These are phyloP conservation scores for Pseudochaenichthys georgianus DNA, from an alignment of 2,797 vertebrate species.

Conservation along the genomic window DNA sequence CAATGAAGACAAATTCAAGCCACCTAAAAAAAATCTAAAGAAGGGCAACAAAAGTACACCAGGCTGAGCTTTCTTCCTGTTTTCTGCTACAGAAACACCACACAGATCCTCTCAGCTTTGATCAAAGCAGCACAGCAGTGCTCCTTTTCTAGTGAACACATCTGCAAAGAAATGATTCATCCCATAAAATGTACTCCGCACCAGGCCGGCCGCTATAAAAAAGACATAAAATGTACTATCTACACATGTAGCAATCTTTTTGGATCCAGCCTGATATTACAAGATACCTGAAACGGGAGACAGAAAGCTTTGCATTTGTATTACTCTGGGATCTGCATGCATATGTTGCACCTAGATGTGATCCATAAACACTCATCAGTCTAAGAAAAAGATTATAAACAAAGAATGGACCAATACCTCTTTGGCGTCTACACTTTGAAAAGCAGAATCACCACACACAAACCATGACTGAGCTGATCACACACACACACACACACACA, in stretches of 20 bases:
- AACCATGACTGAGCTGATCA: background rate
- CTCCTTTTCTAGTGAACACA: slow-evolving; percentile 45
- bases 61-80: slow-evolving; percentile 7
- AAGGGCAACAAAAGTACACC: background rate
- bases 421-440: background rate
- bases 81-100: slow-evolving; percentile 38
- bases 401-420: background rate
- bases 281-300: slow-evolving; percentile 2
- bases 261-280: slow-evolving; percentile 13
- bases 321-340: slow-evolving; percentile 21
- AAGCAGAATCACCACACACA: background rate
- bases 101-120: slow-evolving; percentile 54
- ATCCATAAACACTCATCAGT: slow-evolving; percentile 11
- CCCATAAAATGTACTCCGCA: slow-evolving; percentile 35
- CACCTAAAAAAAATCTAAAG: background rate
- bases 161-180: slow-evolving; percentile 72
- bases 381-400: slow-evolving; percentile 1
- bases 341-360: slow-evolving; percentile 11
- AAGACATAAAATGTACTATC: slow-evolving; percentile 43
- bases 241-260: slow-evolving; percentile 16
- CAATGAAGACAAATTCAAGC: background rate
- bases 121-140: slow-evolving; percentile 54
- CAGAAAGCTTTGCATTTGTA: slow-evolving; percentile 24
- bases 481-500: background rate
- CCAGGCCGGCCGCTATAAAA: slow-evolving; percentile 30